Evolutionary conservation across 2,797 vertebrate species (phyloP).

Genomic region (Phataginus tetradactyla): DNA sequence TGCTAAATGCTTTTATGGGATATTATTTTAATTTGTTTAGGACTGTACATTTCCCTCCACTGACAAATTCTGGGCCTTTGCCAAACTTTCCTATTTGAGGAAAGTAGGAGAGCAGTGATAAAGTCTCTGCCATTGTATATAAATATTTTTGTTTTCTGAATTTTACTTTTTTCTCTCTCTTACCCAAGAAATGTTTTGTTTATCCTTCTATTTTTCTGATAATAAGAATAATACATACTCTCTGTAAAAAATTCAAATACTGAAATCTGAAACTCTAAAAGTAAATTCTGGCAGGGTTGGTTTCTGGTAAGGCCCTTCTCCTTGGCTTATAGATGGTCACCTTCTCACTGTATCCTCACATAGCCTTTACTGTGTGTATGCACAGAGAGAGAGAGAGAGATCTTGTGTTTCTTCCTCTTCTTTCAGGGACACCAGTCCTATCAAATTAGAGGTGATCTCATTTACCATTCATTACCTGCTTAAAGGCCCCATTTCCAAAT

Average conservation of each 20-base stretch:
- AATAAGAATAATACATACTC: neutral
- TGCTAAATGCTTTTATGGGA: conserved; percentile 45
- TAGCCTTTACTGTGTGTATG: neutral
- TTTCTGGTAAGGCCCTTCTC: neutral
- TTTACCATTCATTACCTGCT: neutral
- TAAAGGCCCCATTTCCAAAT: neutral
- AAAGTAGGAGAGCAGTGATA: conserved; percentile 33
- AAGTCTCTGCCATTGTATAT: neutral
- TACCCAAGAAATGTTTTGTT: conserved; percentile 12
- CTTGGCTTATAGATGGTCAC: neutral
- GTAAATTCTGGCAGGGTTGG: neutral
- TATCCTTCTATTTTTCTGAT: conserved; percentile 31
- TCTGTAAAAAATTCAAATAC: neutral
- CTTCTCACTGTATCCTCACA: neutral
- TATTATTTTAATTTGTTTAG: conserved; percentile 67
- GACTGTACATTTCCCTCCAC: conserved; percentile 27
- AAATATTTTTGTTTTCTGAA: conserved; percentile 39
- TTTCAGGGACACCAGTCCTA: neutral
- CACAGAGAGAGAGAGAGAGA: too few relatives aligned
- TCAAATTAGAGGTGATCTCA: neutral
- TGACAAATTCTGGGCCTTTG: conserved; percentile 49
- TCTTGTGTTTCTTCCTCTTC: neutral
- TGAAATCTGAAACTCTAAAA: neutral
- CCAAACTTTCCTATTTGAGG: conserved; percentile 32
- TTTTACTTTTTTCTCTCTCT: conserved; percentile 21